These are phyloP conservation scores for Gadus chalcogrammus DNA, from an alignment of 2,113 vertebrate genomes.

Conservation along the genomic window DNA sequence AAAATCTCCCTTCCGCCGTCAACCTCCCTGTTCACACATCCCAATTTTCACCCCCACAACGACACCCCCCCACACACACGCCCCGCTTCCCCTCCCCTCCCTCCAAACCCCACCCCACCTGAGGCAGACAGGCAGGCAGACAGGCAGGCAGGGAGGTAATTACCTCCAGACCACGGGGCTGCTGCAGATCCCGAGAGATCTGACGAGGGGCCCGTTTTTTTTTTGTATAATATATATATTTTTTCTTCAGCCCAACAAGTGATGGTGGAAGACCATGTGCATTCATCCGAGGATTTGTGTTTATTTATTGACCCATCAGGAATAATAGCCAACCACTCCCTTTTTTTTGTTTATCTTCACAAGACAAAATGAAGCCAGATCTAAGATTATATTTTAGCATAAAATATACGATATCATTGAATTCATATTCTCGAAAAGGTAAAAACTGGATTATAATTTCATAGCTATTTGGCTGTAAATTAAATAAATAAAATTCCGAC, in stretches of 20 bases:
- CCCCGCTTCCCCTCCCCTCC: neutral
- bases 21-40: neutral
- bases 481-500: no score
- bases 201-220: neutral
- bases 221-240: neutral
- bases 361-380: no score
- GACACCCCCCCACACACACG: neutral
- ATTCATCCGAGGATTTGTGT: neutral
- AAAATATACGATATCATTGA: no score
- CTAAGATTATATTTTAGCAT: no score
- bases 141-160: conserved; percentile 26
- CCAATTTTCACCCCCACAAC: neutral
- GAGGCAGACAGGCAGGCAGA: neutral
- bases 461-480: no score
- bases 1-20: conserved; percentile 10
- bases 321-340: no score
- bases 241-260: conserved; percentile 10
- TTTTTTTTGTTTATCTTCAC: no score
- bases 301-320: neutral
- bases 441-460: no score
- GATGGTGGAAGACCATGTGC: neutral
- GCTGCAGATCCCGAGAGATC: conserved; percentile 6
- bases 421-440: no score
- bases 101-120: conserved; percentile 11
- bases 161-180: conserved; percentile 34